Conservation (phyloP, 2,113 vertebrate species). For the Tupaia tana region DNA sequence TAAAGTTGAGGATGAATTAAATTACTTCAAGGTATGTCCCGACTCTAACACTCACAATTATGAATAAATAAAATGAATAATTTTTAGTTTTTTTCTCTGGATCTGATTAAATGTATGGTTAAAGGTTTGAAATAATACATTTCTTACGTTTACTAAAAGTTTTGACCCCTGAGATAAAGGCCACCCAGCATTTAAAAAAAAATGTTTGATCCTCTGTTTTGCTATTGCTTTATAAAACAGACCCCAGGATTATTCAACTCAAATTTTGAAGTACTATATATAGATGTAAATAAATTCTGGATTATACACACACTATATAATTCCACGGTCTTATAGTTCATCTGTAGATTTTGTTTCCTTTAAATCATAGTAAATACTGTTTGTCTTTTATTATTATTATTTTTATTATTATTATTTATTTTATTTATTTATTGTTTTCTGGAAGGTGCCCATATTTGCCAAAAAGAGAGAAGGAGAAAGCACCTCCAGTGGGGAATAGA, state of each 20-base stretch:
- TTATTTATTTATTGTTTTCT: too few species aligned
- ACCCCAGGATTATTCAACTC: background rate
- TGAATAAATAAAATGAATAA: background rate
- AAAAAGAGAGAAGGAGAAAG: too few species aligned
- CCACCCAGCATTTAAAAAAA: too few species aligned
- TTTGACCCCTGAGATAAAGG: background rate
- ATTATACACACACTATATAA: background rate
- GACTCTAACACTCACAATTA: background rate
- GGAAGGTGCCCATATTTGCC: too few species aligned
- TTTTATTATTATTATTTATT: too few species aligned
- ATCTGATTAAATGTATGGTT: background rate
- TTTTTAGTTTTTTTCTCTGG: background rate
- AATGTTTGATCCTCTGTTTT: background rate
- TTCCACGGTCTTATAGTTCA: background rate
- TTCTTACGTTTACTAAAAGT: background rate
- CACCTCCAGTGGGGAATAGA: too few species aligned
- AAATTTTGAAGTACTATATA: background rate
- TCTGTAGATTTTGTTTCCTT: slow-evolving; percentile 29
- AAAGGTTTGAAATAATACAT: background rate
- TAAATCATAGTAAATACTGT: slow-evolving; percentile 22
- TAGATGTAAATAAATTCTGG: background rate
- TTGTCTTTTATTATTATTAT: background rate
- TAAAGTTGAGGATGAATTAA: background rate
- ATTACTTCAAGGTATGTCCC: background rate
- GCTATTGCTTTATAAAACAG: background rate